phyloP scores from a whole-genome alignment of 2,888 invertebrate genomes.

The Amblyjoppa proteus region DNA sequence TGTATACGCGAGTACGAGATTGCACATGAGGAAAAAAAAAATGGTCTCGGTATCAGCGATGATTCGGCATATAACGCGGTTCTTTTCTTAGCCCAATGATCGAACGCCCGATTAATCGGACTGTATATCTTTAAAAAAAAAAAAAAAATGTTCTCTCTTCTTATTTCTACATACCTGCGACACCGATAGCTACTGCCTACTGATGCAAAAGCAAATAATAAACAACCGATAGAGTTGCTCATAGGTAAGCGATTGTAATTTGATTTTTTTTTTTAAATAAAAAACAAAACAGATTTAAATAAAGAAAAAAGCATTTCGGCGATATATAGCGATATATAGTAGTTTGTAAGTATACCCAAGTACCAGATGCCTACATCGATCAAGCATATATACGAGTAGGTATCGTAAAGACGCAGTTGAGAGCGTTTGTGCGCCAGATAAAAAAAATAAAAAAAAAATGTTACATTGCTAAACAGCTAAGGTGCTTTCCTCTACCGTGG shows the following conservation, averaged over 20 bases:
- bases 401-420: background rate
- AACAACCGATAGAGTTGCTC: constrained; percentile 14
- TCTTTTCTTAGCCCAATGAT: constrained; percentile 31
- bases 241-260: background rate
- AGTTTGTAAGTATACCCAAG: background rate
- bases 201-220: constrained; percentile 42
- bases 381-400: constrained; percentile 28
- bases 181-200: constrained; percentile 30
- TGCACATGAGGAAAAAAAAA: background rate
- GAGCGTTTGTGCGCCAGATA: constrained; percentile 1
- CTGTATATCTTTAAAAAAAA: background rate
- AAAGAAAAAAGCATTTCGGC: constrained; percentile 32
- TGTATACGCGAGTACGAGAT: background rate
- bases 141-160: background rate
- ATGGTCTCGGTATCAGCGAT: constrained; percentile 3
- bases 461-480: constrained; percentile 13
- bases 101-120: background rate
- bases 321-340: background rate
- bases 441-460: background rate
- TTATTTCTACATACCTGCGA: constrained; percentile 22
- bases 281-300: background rate
- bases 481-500: constrained; percentile 27
- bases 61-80: constrained; percentile 25
- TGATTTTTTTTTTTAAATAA: too few relatives aligned
- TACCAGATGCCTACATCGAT: constrained; percentile 36